Percentiles rank a stretch among this genome's conserved stretches.
Conservation (phyloP, 2,113 vertebrate species). For the Mungos mungo region DNA sequence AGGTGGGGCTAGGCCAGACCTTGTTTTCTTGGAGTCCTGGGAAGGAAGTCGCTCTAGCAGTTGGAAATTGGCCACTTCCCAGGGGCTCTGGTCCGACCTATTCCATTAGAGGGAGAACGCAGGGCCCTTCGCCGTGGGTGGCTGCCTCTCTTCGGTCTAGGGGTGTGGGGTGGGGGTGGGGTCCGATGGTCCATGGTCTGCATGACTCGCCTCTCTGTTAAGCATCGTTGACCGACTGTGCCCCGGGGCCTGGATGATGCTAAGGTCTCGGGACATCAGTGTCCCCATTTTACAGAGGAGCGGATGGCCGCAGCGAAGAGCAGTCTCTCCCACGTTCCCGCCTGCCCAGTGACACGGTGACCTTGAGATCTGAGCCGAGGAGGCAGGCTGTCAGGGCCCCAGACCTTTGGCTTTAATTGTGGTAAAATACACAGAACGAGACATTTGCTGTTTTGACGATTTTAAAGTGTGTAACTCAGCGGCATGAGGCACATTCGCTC, state of each 20-base stretch:
- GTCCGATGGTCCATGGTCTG: not conserved
- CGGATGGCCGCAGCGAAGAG: not conserved
- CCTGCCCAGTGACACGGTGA: not conserved
- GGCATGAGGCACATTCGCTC: not conserved
- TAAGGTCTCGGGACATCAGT: rapidly evolving
- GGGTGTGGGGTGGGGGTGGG: not conserved
- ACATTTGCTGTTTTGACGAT: not conserved
- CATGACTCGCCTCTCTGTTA: rapidly evolving
- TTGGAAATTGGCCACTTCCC: not conserved
- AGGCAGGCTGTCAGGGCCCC: no score
- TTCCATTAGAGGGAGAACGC: not conserved
- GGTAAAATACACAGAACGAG: not conserved
- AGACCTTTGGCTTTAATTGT: not conserved
- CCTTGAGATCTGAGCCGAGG: not conserved
- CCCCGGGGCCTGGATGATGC: rapidly evolving
- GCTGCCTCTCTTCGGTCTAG: not conserved
- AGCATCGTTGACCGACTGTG: no score
- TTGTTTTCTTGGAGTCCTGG: not conserved
- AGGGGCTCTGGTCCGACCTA: not conserved
- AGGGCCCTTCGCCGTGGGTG: rapidly evolving
- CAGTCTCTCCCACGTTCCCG: not conserved
- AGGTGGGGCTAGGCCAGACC: constrained; percentile 37
- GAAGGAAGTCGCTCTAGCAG: not conserved
- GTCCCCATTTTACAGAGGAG: not conserved
- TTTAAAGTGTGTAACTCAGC: not conserved